Base-by-base conservation (phyloP, 2,888 invertebrate species). In the Caenorhabditis auriculariae region DNA sequence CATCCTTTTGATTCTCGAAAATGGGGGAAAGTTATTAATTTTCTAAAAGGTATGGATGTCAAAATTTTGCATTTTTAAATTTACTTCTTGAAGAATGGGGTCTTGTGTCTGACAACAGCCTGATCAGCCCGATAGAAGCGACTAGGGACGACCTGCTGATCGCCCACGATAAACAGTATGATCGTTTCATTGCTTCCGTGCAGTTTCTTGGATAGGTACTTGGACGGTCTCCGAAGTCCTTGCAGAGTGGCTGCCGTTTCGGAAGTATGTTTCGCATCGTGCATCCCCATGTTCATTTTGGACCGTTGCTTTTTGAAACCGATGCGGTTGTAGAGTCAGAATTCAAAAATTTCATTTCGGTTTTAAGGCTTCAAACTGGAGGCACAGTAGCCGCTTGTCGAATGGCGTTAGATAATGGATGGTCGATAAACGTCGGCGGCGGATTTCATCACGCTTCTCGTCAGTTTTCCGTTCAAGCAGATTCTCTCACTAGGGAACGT, bases 401-500 rank as follows among this genome's bases (percentile, higher is more conserved):
- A 82, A 81, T 92, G 56, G 91, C 92, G 0, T 72, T 91, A 38
- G 88, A 90, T 67, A 83, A 88, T 37, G 91, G 91, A 2, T 92
- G 91, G 91, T 88, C 91, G 0, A 90, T 93, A 61, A 93, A 93
- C 82, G 86, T 93, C 24, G 93, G 92, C 0, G 93, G 91, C 12
- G 92, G 92, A 0, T 93, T 93, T 83, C 92, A 93, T 83, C 92
- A 93, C 82, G 91, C 91, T 82, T 88, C 89, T 64, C 85, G 60
- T 60, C 46, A 15, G 12, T 9, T 12, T 4, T 7, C n/a, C n/a
- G n/a, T n/a, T n/a, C n/a, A n/a, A n/a, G n/a, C n/a, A n/a, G n/a
- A n/a, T n/a, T n/a, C n/a, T n/a, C n/a, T n/a, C n/a, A n/a, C n/a
- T n/a, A n/a, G n/a, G n/a, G n/a, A n/a, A n/a, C n/a, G n/a, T n/a